Evolutionary conservation across 1,140 invertebrate genomes (phyloP).

Genomic region (Mylabris phalerata): DNA sequence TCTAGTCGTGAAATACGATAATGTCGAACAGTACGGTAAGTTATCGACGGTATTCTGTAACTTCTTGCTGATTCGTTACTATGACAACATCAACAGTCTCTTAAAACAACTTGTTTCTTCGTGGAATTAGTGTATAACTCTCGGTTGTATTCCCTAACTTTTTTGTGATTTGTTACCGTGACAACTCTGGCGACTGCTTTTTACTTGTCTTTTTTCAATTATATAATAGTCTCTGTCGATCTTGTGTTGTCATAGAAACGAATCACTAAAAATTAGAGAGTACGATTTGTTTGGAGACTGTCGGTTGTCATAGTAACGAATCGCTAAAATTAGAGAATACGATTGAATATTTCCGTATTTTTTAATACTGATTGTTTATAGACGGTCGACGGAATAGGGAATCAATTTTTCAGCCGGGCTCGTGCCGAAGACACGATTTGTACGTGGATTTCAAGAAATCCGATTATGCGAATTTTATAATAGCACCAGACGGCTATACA

Average conservation of each 20-base stretch:
- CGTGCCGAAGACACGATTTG: slow-evolving; percentile 46
- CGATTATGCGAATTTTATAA: slow-evolving; percentile 57
- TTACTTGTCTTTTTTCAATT: no score
- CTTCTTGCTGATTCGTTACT: no score
- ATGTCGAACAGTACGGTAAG: no score
- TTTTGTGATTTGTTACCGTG: no score
- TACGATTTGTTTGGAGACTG: no score
- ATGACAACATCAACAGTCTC: no score
- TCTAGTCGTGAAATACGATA: slow-evolving; percentile 20
- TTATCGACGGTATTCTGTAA: not conserved
- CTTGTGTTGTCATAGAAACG: not conserved
- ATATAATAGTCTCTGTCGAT: no score
- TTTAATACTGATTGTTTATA: not conserved
- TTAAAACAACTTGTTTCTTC: no score
- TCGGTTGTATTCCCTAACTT: no score
- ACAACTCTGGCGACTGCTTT: no score
- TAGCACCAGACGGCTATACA: slow-evolving; percentile 58
- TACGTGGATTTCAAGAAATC: slow-evolving; percentile 57
- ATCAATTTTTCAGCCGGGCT: not conserved
- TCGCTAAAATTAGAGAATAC: no score
- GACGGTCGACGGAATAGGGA: not conserved
- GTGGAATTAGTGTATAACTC: no score
- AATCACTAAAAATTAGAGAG: slow-evolving; percentile 5
- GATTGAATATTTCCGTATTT: not conserved
- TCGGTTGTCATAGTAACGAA: slow-evolving; percentile 7